Percentiles rank a stretch among this genome's conserved stretches.
These are phyloP conservation scores for Eidolon dupreanum DNA, from an alignment of 2,797 vertebrate species.

Conservation along the genomic window DNA sequence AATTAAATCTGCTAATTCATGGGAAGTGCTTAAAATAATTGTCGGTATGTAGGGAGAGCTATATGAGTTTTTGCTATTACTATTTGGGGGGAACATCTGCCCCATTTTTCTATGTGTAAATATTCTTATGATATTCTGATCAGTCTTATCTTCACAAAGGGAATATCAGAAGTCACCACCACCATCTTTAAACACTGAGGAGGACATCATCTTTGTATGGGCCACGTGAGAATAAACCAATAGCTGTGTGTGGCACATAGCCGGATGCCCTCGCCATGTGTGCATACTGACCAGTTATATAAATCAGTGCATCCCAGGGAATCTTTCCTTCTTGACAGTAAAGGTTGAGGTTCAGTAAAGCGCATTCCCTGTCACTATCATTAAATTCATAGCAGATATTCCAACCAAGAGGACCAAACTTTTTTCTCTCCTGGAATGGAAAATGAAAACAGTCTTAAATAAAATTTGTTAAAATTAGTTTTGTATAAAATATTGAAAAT, in stretches of 20 bases:
- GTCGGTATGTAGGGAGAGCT: neutral
- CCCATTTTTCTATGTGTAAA: neutral
- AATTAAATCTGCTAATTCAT: slow-evolving; percentile 8
- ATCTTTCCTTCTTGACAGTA: slow-evolving; percentile 87
- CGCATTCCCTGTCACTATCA: slow-evolving; percentile 91
- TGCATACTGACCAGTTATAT: slow-evolving; percentile 85
- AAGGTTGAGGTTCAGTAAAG: slow-evolving; percentile 90
- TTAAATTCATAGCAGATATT: slow-evolving; percentile 92
- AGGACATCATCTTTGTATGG: neutral
- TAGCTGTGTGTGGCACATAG: neutral
- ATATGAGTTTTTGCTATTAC: neutral
- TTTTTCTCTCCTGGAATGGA: slow-evolving; percentile 88
- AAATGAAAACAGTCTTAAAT: neutral
- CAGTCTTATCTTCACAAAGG: neutral
- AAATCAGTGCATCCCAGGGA: slow-evolving; percentile 88
- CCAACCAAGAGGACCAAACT: slow-evolving; percentile 91
- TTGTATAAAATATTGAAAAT: slow-evolving; percentile 11
- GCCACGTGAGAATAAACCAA: neutral
- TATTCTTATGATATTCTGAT: neutral
- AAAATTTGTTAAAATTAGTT: neutral
- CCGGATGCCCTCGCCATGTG: neutral
- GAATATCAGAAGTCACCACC: neutral
- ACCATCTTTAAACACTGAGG: neutral
- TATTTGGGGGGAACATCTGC: neutral
- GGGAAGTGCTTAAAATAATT: neutral